Evolutionary conservation across 1,140 invertebrate species (phyloP).

Genomic region (Cardiocondyla obscurior): DNA sequence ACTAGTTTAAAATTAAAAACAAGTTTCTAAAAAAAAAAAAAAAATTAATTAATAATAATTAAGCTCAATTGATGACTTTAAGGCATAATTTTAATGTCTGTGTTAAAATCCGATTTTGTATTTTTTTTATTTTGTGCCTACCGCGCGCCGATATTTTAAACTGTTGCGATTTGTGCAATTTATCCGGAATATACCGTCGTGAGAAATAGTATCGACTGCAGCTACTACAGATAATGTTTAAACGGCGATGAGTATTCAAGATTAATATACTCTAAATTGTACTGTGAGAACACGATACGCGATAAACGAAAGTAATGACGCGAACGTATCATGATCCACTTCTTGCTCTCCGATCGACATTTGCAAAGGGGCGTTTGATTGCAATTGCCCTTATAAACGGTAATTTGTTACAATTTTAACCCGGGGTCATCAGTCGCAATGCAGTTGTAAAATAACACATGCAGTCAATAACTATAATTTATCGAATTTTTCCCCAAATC

Average conservation of each 20-base stretch:
- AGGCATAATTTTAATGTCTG: neutral
- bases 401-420: constrained; percentile 16
- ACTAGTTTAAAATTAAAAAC: neutral
- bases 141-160: neutral
- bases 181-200: constrained; percentile 2
- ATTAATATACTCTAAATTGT: constrained; percentile 21
- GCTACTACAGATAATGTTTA: constrained; percentile 16
- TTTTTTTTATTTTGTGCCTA: neutral
- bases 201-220: constrained; percentile 46
- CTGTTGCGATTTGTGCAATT: neutral
- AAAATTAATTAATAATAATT: no score
- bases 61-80: no score
- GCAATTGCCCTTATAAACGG: neutral
- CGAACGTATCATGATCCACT: constrained; percentile 37
- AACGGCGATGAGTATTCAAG: neutral
- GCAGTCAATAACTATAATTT: neutral
- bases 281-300: constrained; percentile 33
- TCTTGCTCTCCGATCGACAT: neutral
- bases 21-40: neutral
- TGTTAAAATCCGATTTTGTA: neutral
- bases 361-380: constrained; percentile 23
- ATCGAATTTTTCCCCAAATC: no score
- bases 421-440: neutral
- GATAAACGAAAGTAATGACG: constrained; percentile 50
- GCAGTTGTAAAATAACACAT: neutral